Evolutionary conservation across 2,797 vertebrate genomes (phyloP), one percentile per base, ranked within the genome.

Genomic region (Melanotaenia maccullochi): DNA sequence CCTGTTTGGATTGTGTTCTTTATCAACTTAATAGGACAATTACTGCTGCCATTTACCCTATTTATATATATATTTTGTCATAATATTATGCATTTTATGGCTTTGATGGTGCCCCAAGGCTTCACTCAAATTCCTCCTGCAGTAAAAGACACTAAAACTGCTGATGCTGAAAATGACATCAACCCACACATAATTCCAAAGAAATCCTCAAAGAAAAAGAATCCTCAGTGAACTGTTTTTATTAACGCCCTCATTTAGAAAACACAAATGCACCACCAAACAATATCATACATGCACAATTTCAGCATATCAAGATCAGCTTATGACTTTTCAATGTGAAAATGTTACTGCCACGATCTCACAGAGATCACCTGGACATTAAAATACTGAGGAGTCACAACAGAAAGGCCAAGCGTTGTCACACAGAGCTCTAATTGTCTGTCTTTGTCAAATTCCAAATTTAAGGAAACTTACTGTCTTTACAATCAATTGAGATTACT

Each of bases 271-370:
- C 94, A 95, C 93, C 94, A 95, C 93, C 88, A 94, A 94, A 94
- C 94, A 49, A 93, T 93, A 93, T 93, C 79, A 82, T 92, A 94
- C 95, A 95, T 95, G 95, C 95, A 95, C 91, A 87, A 87, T 87
- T 94, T 93, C 92, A 93, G 92, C 94, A 89, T 94, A 92, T 90
- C 93, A 92, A 93, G 95, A 94, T 95, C 93, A 93, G 92, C 93
- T 93, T 91, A 86, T 90, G 90, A 92, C 96, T 95, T 98, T 99
- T 97, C 97, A 98, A 97, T 97, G 95, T 98, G 97, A 99, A 99
- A 99, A 95, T 79, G 47, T 76, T 84, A 90, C 92, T 90, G 91
- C 88, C 90, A 89, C 86, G 84, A 97, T 97, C 96, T 97, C 96
- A 96, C 81, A 65, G 96, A 97, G 96, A 97, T 96, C 95, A 93